These are phyloP conservation scores for Ascaphus truei DNA, from an alignment of 2,113 vertebrate genomes.

Conservation along the genomic window DNA sequence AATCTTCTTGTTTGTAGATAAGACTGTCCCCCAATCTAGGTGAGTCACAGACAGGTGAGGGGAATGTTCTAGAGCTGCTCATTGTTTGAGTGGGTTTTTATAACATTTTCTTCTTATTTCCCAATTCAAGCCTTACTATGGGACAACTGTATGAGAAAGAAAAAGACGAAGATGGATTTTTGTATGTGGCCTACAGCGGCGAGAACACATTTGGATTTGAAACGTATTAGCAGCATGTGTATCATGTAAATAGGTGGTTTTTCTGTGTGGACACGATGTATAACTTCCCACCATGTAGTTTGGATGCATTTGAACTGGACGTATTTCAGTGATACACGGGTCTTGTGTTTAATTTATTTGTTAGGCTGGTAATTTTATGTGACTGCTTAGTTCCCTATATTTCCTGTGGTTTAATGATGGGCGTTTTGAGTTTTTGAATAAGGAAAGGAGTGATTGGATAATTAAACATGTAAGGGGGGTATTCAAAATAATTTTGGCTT, in stretches of 20 bases:
- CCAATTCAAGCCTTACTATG: constrained; percentile 84
- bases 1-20: constrained; percentile 98
- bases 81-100: too few species aligned
- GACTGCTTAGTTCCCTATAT: constrained; percentile 52
- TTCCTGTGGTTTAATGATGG: constrained; percentile 37
- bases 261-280: constrained; percentile 51
- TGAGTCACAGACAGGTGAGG: constrained; percentile 49
- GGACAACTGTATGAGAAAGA: constrained; percentile 97
- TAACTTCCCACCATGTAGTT: constrained; percentile 21
- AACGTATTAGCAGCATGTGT: constrained; percentile 56
- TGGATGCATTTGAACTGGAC: constrained; percentile 68
- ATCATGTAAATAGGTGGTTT: constrained; percentile 65
- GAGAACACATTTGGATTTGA: constrained; percentile 92
- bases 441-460: not conserved
- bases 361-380: constrained; percentile 67
- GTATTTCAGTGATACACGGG: constrained; percentile 68
- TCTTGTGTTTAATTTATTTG: constrained; percentile 50
- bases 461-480: not conserved
- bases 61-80: too few species aligned
- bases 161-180: constrained; percentile 94
- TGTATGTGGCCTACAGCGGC: constrained; percentile 96
- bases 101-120: constrained; percentile 21
- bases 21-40: constrained; percentile 98
- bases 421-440: not conserved
- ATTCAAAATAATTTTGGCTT: constrained; percentile 1